Base-by-base conservation (phyloP, 2,113 vertebrate genomes). In the Passer domesticus region DNA sequence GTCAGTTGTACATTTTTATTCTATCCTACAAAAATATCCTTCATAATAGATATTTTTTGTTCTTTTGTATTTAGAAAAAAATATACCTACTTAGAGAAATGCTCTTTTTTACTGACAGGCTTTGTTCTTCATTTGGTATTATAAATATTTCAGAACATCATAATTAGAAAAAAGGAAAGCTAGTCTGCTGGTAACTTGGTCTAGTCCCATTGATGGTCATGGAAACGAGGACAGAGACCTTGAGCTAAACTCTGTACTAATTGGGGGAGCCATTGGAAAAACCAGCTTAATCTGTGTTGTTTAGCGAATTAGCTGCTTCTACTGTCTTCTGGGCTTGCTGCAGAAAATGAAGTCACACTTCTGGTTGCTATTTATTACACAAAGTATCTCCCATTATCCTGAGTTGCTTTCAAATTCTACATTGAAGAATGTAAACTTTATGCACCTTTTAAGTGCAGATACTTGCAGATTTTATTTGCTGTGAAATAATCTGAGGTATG, bases 191-290 rank as follows among this genome's bases (percentile, higher is more conserved):
- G 17, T 92, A 83, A 44, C 46, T 76, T 74, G 83, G n/a, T 91
- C 64, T 64, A 52, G 43, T 79, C 55, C 55, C 25, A 58, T 47
- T 91, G 64, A 87, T 76, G 82, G 46, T 58, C 18, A 15, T 89
- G 47, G 76, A 95, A 95, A 96, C 50, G 59, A 95, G 89, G 81
- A 83, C 87, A 70, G 70, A 80, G 89, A 70, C 84, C 92, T 95
- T 92, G 39, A 88, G 19, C 55, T 96, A 94, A 95, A 90, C 79
- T 93, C 49, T 66, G 11, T 76, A 55, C 89, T 95, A 93, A 92
- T 73, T 93, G 74, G 60, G 66, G 67, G 30, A 80, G 39, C 60
- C 58, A 59, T n/a, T 96, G 73, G 52, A 93, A 83, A 81, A 20
- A 93, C 37, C 63, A n/a, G n/a, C n/a, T n/a, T n/a, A n/a, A 73